Base-by-base conservation (phyloP, 2,888 invertebrate genomes). In the Drosophila sordidula region DNA sequence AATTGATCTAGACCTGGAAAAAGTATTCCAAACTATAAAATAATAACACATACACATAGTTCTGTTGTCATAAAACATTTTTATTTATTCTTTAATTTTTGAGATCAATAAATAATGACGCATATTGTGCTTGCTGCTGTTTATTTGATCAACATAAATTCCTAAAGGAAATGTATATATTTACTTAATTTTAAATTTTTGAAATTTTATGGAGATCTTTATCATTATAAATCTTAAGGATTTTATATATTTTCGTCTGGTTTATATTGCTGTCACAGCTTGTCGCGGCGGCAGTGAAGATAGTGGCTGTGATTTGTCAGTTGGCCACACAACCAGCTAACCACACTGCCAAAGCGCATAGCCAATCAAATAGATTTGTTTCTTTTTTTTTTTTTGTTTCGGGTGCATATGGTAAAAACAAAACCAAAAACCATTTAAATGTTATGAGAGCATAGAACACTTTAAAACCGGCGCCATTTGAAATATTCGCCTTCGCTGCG, bases 261-360 rank as follows among this genome's bases (percentile, higher is more conserved):
- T 18, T 29, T 64, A 44, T 38, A 44, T 38, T 46, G 74, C 42
- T 90, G 93, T 77, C 72, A 79, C 89, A 93, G 93, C 92, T 90
- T 94, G 93, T 95, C 96, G 95, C 95, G 95, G 95, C 93, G 96
- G 98, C 96, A 97, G 97, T 97, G 97, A 94, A 95, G 96, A 95
- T 96, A 98, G 97, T 96, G 98, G 98, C 96, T 97, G 98, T 98
- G 95, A 93, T 90, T 92, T 91, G 51, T 65, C 63, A 76, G 55
- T 45, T 66, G 66, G 64, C 91, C 92, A 95, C 96, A 98, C 98
- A 98, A 98, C 98, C 98, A 98, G 98, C 98, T 98, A 98, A 98
- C 98, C 98, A 98, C 98, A 98, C 98, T 98, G 98, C 98, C 98
- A 98, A 94, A 94, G 95, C 95, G 96, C 94, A 93, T 94, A 92